Conservation (phyloP, 2,888 invertebrate species). For the Falcaria lacertinaria region DNA sequence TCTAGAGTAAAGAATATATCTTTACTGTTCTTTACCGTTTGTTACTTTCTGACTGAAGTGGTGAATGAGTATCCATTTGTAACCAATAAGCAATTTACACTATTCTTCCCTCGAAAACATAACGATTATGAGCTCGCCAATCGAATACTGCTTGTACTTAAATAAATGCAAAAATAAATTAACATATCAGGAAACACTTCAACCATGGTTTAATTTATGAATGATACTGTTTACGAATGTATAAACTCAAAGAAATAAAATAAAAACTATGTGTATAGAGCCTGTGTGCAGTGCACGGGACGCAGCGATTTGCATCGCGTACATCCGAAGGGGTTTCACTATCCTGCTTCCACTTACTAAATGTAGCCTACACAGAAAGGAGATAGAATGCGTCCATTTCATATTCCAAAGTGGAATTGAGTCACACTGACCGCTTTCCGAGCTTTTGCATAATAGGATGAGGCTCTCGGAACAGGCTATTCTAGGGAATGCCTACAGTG, state of each 20-base stretch:
- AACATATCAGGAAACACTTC: constrained; percentile 16
- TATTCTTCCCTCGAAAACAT: no score
- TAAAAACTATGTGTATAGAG: constrained; percentile 22
- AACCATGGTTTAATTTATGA: constrained; percentile 16
- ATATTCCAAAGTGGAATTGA: constrained; percentile 18
- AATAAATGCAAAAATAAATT: constrained; percentile 30
- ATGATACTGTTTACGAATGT: constrained; percentile 11
- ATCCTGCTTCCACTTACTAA: neutral
- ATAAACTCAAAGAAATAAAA: constrained; percentile 29
- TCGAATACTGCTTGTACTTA: no score
- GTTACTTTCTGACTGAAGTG: no score
- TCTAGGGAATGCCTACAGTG: constrained; percentile 15
- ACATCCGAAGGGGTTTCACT: constrained; percentile 12
- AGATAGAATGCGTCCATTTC: constrained; percentile 1
- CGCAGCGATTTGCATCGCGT: constrained; percentile 34
- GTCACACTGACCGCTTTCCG: constrained; percentile 21
- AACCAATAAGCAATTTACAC: no score
- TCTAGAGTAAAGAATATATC: no score
- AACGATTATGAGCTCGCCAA: no score
- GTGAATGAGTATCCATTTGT: no score
- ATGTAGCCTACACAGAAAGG: constrained; percentile 6
- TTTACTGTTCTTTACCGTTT: no score
- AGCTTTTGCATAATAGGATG: constrained; percentile 40
- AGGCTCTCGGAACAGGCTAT: constrained; percentile 23
- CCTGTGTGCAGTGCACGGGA: constrained; percentile 26